Evolutionary conservation across 2,797 vertebrate species (phyloP).

Genomic region (Xenops minutus): DNA sequence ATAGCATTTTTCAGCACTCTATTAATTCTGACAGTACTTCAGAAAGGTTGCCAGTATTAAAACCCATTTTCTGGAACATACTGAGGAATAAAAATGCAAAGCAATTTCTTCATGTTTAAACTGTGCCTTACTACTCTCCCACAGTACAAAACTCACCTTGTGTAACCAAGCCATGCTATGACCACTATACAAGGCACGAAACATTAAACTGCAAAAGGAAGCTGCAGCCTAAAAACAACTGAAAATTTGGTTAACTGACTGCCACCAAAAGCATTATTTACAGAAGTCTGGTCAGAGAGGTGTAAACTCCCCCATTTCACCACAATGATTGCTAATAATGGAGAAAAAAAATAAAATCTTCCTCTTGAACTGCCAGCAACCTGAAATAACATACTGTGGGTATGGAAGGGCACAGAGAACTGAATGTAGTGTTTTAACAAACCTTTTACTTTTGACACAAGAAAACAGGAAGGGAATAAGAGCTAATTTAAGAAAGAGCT

Average conservation of each 20-base stretch:
- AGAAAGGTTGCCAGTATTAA: neutral
- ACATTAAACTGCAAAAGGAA: neutral
- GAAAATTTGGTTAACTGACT: neutral
- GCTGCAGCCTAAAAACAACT: neutral
- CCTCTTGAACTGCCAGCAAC: neutral
- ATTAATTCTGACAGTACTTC: neutral
- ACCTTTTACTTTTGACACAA: neutral
- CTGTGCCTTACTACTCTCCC: neutral
- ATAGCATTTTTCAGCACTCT: conserved; percentile 1
- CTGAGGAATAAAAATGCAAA: neutral
- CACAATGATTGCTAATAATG: neutral
- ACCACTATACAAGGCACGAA: neutral
- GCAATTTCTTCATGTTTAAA: neutral
- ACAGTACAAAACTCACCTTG: neutral
- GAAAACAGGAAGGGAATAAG: neutral
- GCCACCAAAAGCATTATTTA: neutral
- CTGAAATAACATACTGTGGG: neutral
- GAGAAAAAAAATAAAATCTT: neutral
- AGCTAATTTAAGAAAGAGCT: neutral
- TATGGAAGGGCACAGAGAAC: neutral
- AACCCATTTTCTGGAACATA: neutral
- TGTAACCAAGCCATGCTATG: neutral
- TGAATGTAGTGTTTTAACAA: neutral
- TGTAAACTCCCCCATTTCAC: neutral
- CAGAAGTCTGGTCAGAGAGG: neutral